Evolutionary conservation across 2,888 invertebrate species (phyloP), one percentile per base, ranked within the genome.

Genomic region (Agriotes lineatus): DNA sequence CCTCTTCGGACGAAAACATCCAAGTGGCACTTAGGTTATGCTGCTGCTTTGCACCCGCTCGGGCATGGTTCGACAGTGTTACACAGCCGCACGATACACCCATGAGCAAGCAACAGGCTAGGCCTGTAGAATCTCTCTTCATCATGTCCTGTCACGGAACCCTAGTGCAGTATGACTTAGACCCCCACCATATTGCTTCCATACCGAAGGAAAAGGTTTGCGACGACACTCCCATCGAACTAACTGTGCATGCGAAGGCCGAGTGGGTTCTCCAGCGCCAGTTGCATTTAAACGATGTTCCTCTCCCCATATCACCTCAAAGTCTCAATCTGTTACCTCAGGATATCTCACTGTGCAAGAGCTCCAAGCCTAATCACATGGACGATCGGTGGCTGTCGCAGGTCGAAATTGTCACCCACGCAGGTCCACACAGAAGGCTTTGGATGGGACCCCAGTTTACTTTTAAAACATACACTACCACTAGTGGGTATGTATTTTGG

Each of bases 371-470:
- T 71, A 67, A 81, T 76, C 71, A 78, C 76, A 87, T 88, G 64
- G 92, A 93, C 81, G 96, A 96, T 82, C 90, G 93, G 69, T 97
- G 97, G 97, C 85, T 97, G 75, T 94, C 96, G 62, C 96, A 98
- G 86, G 97, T 99, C 61, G 99, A 99, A 87, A 98, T 98, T 70
- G 92, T 96, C 75, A 98, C 98, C 2, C 98, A 99, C 85, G 94
- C 95, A 2, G 98, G 97, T 14, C 99, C 99, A 6, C 97, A 97
- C 83, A 90, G 95, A 48, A 88, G 96, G 18, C 88, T 99, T 19
- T 99, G 99, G 99, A 98, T 99, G 97, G 99, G 99, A 7, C 99
- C 99, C n/a, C 99, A 99, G 86, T 99, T 99, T 84, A 93, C 95
- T 22, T 99, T 99, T 85, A 97, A 97, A 86, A 96, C 96, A 7